phyloP scores from a whole-genome alignment of 1,140 invertebrate genomes.

The Elysia chlorotica region DNA sequence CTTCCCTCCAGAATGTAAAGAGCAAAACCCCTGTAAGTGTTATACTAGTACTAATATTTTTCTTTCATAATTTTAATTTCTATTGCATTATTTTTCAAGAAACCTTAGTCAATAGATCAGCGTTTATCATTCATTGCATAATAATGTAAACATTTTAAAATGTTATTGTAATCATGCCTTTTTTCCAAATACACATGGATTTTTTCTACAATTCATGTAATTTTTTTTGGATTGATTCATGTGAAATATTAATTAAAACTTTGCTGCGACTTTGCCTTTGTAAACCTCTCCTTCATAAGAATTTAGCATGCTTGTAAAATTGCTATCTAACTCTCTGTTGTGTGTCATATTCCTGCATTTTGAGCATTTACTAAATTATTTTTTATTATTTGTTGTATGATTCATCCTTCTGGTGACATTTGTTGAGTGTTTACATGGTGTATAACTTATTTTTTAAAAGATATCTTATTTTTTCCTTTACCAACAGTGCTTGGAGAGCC shows the following conservation, averaged over 20 bases:
- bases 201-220: too few species aligned
- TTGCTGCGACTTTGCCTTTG: too few species aligned
- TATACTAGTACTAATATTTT: neutral
- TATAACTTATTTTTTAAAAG: neutral
- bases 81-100: too few species aligned
- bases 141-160: too few species aligned
- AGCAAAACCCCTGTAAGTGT: neutral
- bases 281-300: too few species aligned
- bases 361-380: neutral
- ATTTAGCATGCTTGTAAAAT: neutral
- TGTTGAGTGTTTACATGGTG: neutral
- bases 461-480: neutral
- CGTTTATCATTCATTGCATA: too few species aligned
- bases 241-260: too few species aligned
- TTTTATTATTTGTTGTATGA: neutral
- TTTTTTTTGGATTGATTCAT: too few species aligned
- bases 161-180: too few species aligned
- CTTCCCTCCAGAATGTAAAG: conserved; percentile 4
- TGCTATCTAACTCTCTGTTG: neutral
- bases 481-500: conserved; percentile 10
- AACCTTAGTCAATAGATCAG: too few species aligned
- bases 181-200: too few species aligned
- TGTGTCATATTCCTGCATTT: neutral
- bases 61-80: too few species aligned
- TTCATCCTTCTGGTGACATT: neutral